Conservation (phyloP, 2,797 vertebrate genomes). For the Botia almorhae region DNA sequence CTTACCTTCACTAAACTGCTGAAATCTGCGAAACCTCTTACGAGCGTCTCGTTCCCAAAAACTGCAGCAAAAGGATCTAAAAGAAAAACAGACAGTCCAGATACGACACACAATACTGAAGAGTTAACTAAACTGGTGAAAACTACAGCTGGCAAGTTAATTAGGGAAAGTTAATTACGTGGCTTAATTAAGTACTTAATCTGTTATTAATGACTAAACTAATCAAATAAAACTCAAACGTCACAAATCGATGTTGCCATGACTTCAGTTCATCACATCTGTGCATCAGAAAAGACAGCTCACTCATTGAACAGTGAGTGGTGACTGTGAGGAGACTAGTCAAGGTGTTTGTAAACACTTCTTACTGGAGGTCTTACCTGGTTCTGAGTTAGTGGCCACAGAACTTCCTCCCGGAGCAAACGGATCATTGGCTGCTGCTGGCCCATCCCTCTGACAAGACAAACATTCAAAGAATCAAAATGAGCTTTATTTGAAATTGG, state of each 20-base stretch:
- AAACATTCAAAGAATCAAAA: neutral
- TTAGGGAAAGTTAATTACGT: neutral
- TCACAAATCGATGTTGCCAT: too few relatives aligned
- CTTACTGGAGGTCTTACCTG: slow-evolving; percentile 77
- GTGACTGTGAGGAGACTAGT: neutral
- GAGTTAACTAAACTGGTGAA: too few relatives aligned
- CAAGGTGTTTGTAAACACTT: neutral
- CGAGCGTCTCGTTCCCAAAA: slow-evolving; percentile 93
- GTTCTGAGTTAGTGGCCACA: slow-evolving; percentile 83
- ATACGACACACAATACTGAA: neutral
- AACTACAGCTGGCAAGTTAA: neutral
- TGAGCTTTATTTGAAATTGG: too few relatives aligned
- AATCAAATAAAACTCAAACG: too few relatives aligned
- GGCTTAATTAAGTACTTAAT: too few relatives aligned
- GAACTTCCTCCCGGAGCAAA: slow-evolving; percentile 95
- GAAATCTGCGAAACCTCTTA: slow-evolving; percentile 94
- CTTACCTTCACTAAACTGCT: slow-evolving; percentile 90
- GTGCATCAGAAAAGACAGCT: neutral
- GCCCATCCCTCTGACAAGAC: slow-evolving; percentile 78
- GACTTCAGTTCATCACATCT: too few relatives aligned
- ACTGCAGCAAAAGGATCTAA: slow-evolving; percentile 92
- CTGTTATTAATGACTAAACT: too few relatives aligned
- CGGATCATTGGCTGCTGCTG: slow-evolving; percentile 85
- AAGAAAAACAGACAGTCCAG: slow-evolving; percentile 63
- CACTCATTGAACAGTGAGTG: too few relatives aligned